Percentiles rank a stretch among this genome's conserved stretches.
phyloP scores from a whole-genome alignment of 2,888 invertebrate genomes.

The Polyommatus iphigenia region DNA sequence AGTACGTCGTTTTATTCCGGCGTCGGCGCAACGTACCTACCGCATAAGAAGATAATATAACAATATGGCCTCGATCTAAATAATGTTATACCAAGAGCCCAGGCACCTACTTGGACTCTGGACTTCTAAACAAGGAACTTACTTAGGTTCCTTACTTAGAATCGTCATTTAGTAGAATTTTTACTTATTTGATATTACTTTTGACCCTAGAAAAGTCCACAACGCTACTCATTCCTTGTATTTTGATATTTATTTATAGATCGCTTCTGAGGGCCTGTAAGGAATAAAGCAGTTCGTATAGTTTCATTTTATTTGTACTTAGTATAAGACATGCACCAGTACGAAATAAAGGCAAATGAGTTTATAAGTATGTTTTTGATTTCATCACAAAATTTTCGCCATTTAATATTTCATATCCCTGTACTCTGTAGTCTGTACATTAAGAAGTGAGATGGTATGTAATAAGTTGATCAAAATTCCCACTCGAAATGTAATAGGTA shows the following conservation, averaged over 20 bases:
- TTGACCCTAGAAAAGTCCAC: conserved; percentile 32
- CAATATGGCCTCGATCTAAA: too few species aligned
- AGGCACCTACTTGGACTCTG: neutral
- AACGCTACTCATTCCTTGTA: conserved; percentile 16
- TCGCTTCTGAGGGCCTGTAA: conserved; percentile 51
- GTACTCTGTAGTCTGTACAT: too few species aligned
- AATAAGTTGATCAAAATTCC: neutral
- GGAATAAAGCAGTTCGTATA: conserved; percentile 54
- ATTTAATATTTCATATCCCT: neutral
- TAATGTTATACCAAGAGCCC: neutral
- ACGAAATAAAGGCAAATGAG: conserved; percentile 80
- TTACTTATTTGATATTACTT: neutral
- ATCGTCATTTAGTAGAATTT: too few species aligned
- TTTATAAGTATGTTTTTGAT: conserved; percentile 56
- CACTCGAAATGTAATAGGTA: too few species aligned
- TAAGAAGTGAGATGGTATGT: too few species aligned
- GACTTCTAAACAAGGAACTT: neutral
- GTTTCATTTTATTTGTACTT: conserved; percentile 68
- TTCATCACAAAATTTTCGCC: neutral
- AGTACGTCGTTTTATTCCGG: too few species aligned
- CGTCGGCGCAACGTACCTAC: too few species aligned
- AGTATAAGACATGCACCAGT: conserved; percentile 78
- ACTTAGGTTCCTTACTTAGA: neutral
- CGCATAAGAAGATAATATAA: too few species aligned
- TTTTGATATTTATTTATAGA: conserved; percentile 24